Evolutionary conservation across 2,797 vertebrate species (phyloP), one percentile per base, ranked within the genome.

Genomic region (Chiloscyllium punctatum): DNA sequence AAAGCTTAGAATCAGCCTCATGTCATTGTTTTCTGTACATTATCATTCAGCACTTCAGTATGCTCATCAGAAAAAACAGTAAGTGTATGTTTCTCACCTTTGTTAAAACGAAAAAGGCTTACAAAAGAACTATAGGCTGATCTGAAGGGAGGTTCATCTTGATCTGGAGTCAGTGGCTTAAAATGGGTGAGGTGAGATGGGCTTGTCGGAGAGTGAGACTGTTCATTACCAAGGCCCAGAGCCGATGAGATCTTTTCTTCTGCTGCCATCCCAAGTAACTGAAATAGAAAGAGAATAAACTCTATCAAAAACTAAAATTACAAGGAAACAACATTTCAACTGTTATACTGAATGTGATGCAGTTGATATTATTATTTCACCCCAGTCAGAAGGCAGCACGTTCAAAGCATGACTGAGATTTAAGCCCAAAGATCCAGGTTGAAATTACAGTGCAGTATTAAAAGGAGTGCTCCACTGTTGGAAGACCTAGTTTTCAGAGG

Each of bases 121-220:
- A 99, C 99, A 95, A 99, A 99, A 77, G 99, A 99, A 97, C 99
- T 99, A 97, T 99, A 99, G 0, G 99, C 99, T 0, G 99, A 99
- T 96, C 99, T 99, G 96, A 99, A 98, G 0, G 99, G 98, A 2
- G 99, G 99, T 69, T 99, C 99, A 37, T 99, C 99, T 97, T 99
- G 99, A 97, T 99, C 99, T 0, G 99, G 99, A 68, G 98, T 99
- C 97, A 99, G 97, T 0, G 99, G 99, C 96, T 99, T 99, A 97
- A 99, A 99, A 96, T 99, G 99, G 42, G 99, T 99, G 96, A 99
- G 98, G 96, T 99, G 99, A 96, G 99, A 99, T 0, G 99, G 99
- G 96, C 99, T 99, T 62, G 97, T 96, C 25, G 98, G 98, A 96
- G 98, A 97, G 95, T 96, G 97, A n/a, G 98, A 98, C 4, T 98